phyloP scores from a whole-genome alignment of 1,140 invertebrate genomes.

The Euglossa dilemma region DNA sequence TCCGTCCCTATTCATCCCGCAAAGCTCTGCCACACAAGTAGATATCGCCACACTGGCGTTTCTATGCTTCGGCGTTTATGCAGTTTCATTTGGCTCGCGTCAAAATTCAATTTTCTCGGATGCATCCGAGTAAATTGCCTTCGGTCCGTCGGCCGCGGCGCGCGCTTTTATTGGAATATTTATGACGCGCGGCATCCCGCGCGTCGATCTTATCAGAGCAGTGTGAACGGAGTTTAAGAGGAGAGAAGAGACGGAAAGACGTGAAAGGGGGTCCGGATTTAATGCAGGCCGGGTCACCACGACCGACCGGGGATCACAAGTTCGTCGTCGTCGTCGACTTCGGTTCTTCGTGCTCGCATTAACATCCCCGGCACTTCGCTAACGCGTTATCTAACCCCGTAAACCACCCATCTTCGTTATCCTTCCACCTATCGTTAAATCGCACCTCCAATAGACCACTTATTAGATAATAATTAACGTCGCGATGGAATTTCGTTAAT shows the following conservation, averaged over 20 bases:
- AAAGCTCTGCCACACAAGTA: no score
- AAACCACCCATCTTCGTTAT: constrained; percentile 24
- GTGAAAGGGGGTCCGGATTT: constrained; percentile 12
- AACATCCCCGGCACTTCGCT: constrained; percentile 36
- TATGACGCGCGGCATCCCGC: constrained; percentile 21
- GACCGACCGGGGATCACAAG: constrained; percentile 42
- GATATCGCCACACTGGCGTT: no score
- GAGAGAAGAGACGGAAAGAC: background rate
- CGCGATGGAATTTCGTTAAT: no score
- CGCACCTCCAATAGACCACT: no score
- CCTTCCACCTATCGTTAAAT: constrained; percentile 24
- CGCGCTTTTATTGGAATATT: constrained; percentile 38
- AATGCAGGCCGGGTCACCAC: constrained; percentile 47
- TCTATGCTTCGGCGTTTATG: background rate
- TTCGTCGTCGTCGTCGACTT: constrained; percentile 34
- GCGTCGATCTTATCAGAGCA: constrained; percentile 38
- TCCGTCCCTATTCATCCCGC: background rate
- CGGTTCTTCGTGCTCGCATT: constrained; percentile 31
- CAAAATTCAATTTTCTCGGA: background rate
- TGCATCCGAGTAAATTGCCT: background rate
- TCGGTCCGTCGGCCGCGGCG: background rate
- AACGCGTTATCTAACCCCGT: constrained; percentile 41
- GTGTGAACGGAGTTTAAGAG: constrained; percentile 37
- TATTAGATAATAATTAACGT: no score
- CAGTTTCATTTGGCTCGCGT: background rate